Evolutionary conservation across 2,888 invertebrate species (phyloP).

Genomic region (Archaeoteleia sp.): DNA sequence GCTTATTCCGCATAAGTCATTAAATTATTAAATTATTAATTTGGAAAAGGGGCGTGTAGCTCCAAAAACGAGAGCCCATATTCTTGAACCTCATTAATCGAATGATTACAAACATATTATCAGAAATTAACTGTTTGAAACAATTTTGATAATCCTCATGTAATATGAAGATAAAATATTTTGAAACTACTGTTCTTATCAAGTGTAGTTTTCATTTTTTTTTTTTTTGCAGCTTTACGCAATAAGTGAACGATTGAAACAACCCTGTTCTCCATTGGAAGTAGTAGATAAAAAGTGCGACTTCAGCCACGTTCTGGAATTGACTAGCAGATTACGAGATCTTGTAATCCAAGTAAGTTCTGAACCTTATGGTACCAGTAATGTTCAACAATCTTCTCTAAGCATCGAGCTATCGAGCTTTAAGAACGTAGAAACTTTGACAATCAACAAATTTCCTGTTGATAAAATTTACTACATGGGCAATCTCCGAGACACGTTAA

Average conservation of each 20-base stretch:
- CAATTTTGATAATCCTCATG: too few species aligned
- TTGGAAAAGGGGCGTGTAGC: too few species aligned
- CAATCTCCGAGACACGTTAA: conserved; percentile 80
- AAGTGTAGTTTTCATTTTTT: conserved; percentile 3
- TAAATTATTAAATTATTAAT: too few species aligned
- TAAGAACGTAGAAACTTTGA: conserved; percentile 84
- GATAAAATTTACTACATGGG: conserved; percentile 80
- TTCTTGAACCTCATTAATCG: too few species aligned
- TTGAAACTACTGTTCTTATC: background rate
- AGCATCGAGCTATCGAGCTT: conserved; percentile 89
- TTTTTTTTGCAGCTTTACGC: conserved; percentile 88
- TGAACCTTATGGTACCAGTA: conserved; percentile 85
- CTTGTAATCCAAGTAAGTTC: conserved; percentile 82
- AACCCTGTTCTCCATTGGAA: conserved; percentile 88
- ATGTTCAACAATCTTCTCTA: conserved; percentile 87
- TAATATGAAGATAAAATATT: background rate
- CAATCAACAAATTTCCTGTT: conserved; percentile 82
- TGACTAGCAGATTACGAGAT: conserved; percentile 84
- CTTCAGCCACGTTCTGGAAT: conserved; percentile 93
- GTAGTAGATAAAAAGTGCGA: conserved; percentile 88
- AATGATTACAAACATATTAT: too few species aligned
- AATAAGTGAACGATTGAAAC: conserved; percentile 90
- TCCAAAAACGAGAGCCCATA: too few species aligned
- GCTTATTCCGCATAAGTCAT: too few species aligned
- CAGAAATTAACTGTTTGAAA: too few species aligned